Conservation (phyloP, 2,113 vertebrate genomes). For the Electrona antarctica region DNA sequence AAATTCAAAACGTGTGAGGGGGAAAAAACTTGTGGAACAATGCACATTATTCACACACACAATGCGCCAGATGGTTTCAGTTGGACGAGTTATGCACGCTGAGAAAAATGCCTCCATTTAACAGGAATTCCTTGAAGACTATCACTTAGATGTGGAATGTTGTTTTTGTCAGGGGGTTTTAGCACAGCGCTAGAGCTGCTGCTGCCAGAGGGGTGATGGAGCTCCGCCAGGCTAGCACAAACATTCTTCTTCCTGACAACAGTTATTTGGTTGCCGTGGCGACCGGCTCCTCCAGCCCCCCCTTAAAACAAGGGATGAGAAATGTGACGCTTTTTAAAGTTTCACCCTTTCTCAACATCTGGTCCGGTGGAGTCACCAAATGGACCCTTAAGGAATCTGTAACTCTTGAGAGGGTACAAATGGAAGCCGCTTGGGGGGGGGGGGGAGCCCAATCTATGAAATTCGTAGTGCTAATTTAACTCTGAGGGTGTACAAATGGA, state of each 20-base stretch:
- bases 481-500: too few relatives aligned
- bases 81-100: conserved; percentile 54
- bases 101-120: conserved; percentile 71
- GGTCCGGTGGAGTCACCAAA: too few relatives aligned
- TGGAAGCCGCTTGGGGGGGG: too few relatives aligned
- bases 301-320: conserved; percentile 64
- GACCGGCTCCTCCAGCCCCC: conserved; percentile 60
- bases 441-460: too few relatives aligned
- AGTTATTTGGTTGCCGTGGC: conserved; percentile 68
- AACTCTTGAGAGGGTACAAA: too few relatives aligned
- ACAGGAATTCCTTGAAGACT: conserved; percentile 73
- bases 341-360: neutral
- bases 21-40: conserved; percentile 8
- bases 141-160: conserved; percentile 71
- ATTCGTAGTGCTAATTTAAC: too few relatives aligned
- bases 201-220: conserved; percentile 69
- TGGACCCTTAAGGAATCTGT: too few relatives aligned
- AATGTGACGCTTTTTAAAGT: conserved; percentile 44
- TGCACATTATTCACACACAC: conserved; percentile 41
- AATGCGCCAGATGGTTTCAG: conserved; percentile 70
- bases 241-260: conserved; percentile 61
- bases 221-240: conserved; percentile 59
- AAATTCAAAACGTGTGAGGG: too few relatives aligned
- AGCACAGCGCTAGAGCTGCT: conserved; percentile 31
- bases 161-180: conserved; percentile 76